Conservation (phyloP, 2,113 vertebrate genomes). For the Pholis gunnellus region DNA sequence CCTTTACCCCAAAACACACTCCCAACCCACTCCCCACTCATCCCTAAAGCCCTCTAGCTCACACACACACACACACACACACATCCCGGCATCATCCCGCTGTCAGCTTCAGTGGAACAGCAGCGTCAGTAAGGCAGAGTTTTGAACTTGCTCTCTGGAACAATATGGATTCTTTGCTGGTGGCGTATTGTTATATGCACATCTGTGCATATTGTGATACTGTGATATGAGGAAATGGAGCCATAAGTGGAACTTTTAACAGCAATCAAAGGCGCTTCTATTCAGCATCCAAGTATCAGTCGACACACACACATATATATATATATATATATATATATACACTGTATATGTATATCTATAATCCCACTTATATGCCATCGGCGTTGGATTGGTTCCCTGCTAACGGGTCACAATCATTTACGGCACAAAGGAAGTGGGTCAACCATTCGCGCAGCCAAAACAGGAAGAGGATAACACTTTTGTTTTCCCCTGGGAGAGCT, state of each 20-base stretch:
- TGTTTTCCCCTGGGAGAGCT: not conserved
- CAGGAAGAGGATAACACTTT: not conserved
- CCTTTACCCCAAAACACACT: conserved; percentile 72
- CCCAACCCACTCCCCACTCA: conserved; percentile 38
- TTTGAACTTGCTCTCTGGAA: conserved; percentile 64
- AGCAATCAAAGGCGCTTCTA: not conserved
- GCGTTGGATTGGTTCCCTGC: not conserved
- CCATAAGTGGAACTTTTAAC: not conserved
- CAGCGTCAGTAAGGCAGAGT: conserved; percentile 36
- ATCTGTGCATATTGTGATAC: not conserved
- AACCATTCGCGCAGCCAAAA: not conserved
- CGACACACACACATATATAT: too few relatives aligned
- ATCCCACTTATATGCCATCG: not conserved
- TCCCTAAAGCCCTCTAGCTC: conserved; percentile 43
- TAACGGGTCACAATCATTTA: not conserved
- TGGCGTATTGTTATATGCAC: conserved; percentile 65
- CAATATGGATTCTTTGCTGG: conserved; percentile 73
- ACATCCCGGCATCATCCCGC: conserved; percentile 1
- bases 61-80: conserved; percentile 38
- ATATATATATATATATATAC: too few relatives aligned
- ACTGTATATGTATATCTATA: too few relatives aligned
- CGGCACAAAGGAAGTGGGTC: not conserved
- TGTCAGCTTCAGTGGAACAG: conserved; percentile 43
- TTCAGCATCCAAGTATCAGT: not conserved
- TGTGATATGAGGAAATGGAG: not conserved